phyloP scores from a whole-genome alignment of 2,888 invertebrate genomes.

The Tachina grossa region DNA sequence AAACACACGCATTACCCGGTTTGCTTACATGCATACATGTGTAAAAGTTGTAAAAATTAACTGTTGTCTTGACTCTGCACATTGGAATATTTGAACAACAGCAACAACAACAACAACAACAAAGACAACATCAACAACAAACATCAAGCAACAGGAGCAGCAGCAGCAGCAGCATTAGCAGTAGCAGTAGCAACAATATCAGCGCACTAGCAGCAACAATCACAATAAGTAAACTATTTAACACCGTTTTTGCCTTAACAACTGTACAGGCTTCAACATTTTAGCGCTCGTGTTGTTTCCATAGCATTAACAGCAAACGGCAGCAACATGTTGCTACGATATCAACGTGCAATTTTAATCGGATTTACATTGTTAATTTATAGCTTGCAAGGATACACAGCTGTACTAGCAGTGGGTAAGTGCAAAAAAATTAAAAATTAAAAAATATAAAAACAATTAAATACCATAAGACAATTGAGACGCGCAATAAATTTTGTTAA shows the following conservation, averaged over 20 bases:
- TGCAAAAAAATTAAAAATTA: conserved; percentile 32
- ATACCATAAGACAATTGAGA: not conserved
- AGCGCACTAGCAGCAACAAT: conserved; percentile 15
- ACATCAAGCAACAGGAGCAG: conserved; percentile 14
- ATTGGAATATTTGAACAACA: conserved; percentile 19
- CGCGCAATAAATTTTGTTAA: conserved; percentile 22
- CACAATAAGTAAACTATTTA: conserved; percentile 29
- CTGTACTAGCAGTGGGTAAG: conserved; percentile 69
- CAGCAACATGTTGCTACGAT: conserved; percentile 75
- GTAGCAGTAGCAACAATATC: conserved; percentile 9
- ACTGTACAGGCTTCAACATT: conserved; percentile 64
- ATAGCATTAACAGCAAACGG: conserved; percentile 52
- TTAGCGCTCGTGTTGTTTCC: conserved; percentile 52
- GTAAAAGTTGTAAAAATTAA: conserved; percentile 48
- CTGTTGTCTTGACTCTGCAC: conserved; percentile 39
- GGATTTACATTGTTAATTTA: conserved; percentile 79
- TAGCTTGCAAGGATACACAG: conserved; percentile 75
- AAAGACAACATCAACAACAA: conserved; percentile 11
- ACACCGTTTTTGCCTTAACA: conserved; percentile 45
- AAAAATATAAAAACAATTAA: not conserved
- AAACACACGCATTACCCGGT: not conserved
- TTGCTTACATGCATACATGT: conserved; percentile 31
- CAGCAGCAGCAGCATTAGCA: conserved; percentile 21
- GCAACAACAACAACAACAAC: conserved; percentile 17
- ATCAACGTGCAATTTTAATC: conserved; percentile 76